Evolutionary conservation across 2,113 vertebrate genomes (phyloP).

Genomic region (Thunnus maccoyii): DNA sequence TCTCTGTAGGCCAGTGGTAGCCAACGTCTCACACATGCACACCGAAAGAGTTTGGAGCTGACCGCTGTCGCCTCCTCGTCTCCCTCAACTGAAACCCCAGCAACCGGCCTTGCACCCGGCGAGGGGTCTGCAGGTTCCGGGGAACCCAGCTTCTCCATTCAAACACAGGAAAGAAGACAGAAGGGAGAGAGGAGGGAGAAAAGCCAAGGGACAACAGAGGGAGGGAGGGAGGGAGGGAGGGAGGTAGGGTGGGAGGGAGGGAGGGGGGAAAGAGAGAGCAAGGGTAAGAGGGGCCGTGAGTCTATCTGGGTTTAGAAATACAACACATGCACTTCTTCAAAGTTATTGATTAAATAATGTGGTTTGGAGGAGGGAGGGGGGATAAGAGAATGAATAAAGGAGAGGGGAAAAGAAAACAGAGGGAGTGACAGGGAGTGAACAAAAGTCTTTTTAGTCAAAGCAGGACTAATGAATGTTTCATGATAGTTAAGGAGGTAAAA

Average conservation of each 20-base stretch:
- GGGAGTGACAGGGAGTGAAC: slow-evolving; percentile 11
- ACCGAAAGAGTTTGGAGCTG: slow-evolving; percentile 74
- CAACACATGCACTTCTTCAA: slow-evolving; percentile 27
- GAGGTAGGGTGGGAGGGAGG: slow-evolving; percentile 10
- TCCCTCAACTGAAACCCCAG: slow-evolving; percentile 41
- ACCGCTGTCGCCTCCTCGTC: slow-evolving; percentile 47
- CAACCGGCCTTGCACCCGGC: slow-evolving; percentile 53
- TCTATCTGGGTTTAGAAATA: slow-evolving; percentile 48
- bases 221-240: slow-evolving; percentile 34
- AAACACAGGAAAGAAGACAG: slow-evolving; percentile 50
- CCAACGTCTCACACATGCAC: slow-evolving; percentile 68
- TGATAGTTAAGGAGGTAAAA: slow-evolving; percentile 2
- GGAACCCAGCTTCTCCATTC: slow-evolving; percentile 80
- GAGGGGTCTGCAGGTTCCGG: slow-evolving; percentile 60
- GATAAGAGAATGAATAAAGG: not conserved
- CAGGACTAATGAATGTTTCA: slow-evolving; percentile 14
- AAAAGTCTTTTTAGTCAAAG: slow-evolving; percentile 57
- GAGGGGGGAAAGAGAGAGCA: slow-evolving; percentile 17
- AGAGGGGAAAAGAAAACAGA: slow-evolving; percentile 1
- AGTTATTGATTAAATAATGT: slow-evolving; percentile 62
- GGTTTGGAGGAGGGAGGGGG: not conserved
- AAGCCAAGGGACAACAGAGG: slow-evolving; percentile 40
- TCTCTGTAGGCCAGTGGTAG: slow-evolving; percentile 82
- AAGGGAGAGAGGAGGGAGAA: slow-evolving; percentile 32
- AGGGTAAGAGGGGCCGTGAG: slow-evolving; percentile 34